Percentiles rank a stretch among this genome's conserved stretches.
Evolutionary conservation across 2,113 vertebrate species (phyloP).

Genomic region (Thymallus thymallus): DNA sequence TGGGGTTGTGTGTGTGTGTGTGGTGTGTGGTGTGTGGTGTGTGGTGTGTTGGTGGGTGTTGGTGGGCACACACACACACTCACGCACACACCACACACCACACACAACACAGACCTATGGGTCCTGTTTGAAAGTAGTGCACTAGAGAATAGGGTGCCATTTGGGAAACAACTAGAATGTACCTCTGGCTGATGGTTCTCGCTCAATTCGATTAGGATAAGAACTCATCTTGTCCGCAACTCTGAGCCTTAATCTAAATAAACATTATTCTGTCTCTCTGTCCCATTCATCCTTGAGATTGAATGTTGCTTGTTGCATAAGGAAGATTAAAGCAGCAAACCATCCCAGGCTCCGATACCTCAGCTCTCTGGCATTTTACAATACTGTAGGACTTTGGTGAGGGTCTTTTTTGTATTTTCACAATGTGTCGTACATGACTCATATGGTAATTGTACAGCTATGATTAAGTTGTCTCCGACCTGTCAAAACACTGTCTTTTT

Average conservation of each 20-base stretch:
- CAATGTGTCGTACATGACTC: background rate
- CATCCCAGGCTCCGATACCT: slow-evolving; percentile 12
- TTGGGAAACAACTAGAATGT: slow-evolving; percentile 7
- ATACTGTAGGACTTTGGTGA: background rate
- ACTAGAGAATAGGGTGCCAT: background rate
- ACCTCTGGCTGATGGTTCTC: slow-evolving; percentile 36
- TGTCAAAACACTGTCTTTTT: background rate
- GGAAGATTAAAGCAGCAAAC: slow-evolving; percentile 53
- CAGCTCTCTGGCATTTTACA: background rate
- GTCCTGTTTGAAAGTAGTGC: no score
- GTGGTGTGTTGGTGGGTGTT: no score
- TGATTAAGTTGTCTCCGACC: background rate
- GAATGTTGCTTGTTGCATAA: slow-evolving; percentile 52
- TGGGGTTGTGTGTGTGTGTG: slow-evolving; percentile 19
- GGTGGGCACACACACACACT: no score
- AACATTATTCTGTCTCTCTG: slow-evolving; percentile 47
- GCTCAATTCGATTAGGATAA: slow-evolving; percentile 48
- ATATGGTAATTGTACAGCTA: background rate
- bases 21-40: background rate
- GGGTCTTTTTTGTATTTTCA: background rate
- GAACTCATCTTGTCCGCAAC: slow-evolving; percentile 60
- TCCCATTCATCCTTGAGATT: slow-evolving; percentile 58
- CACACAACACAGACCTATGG: no score
- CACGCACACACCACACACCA: no score
- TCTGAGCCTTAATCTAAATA: slow-evolving; percentile 65